Evolutionary conservation across 1,140 invertebrate species (phyloP).

Genomic region (Magallana ariakensis): DNA sequence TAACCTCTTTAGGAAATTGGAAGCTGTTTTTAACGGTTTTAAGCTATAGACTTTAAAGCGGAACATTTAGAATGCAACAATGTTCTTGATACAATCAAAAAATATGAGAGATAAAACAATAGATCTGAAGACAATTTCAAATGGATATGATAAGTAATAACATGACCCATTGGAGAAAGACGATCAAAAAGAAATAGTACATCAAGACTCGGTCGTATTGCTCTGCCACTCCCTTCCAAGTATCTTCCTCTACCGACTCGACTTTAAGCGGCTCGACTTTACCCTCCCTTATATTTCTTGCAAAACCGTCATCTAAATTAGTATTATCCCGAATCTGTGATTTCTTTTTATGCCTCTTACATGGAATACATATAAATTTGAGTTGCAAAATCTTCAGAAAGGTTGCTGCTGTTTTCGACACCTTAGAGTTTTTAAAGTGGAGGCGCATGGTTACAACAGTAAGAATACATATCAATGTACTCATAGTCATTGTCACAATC

Average conservation of each 20-base stretch:
- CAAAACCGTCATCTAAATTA: background rate
- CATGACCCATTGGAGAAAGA: background rate
- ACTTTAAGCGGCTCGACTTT: background rate
- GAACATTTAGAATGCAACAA: too few species aligned
- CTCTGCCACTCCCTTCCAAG: background rate
- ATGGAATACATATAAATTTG: background rate
- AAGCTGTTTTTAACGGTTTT: too few species aligned
- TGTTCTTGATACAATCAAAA: too few species aligned
- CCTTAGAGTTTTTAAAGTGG: conserved; percentile 3
- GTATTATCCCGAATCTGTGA: background rate
- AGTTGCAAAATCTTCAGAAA: background rate
- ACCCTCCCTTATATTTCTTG: background rate
- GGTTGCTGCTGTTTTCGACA: background rate
- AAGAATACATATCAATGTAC: conserved; percentile 16
- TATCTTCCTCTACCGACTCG: background rate
- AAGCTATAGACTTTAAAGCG: too few species aligned
- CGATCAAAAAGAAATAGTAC: background rate
- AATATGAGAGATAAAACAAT: too few species aligned
- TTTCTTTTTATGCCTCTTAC: background rate
- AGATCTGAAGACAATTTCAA: background rate
- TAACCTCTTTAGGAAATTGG: too few species aligned
- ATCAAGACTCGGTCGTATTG: background rate
- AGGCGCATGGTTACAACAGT: background rate
- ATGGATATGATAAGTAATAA: background rate
- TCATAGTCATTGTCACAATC: conserved; percentile 21